Evolutionary conservation across 2,113 vertebrate species (phyloP), one percentile per base, ranked within the genome.

Genomic region (Potamarius usumacintae): DNA sequence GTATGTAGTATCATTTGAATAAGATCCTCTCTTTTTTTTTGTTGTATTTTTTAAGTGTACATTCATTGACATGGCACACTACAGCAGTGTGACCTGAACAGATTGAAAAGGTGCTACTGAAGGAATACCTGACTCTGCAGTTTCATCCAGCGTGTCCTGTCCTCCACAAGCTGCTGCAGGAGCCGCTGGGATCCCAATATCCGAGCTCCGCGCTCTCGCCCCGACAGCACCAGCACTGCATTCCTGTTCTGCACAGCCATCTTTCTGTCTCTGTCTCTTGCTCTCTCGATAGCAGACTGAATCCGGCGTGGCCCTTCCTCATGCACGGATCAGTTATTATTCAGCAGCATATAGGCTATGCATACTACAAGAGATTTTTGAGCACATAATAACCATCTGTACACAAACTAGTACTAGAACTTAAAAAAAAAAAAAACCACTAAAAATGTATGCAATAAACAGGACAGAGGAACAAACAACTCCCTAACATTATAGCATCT

Each of bases 61-160:
- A 2, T 34, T 25, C n/a, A 42, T 0, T 34, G 65, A 48, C 9
- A 58, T 3, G 2, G 20, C 5, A 81, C 4, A 55, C n/a, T 22
- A 30, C 4, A 0, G 12, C 42, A 86, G 52, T n/a, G 25, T 52
- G 48, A 57, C 11, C 7, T 27, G 8, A 14, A 85, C n/a, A 74
- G 69, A 34, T 10, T 52, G 42, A 69, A 69, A 69, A 30, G 22
- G 25, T 17, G 7, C 69, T 18, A 30, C 20, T 57, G 71, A 78
- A 11, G 50, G 22, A 69, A 34, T 94, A 98, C 98, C 97, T 99
- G 98, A 94, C 98, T 99, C 90, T 99, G 97, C 97, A 98, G 99
- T 91, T 99, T 99, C 98, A 99, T 99, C 96, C 96, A 98, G 81
- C 98, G 97, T 4, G 98, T 97, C 91, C 99, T 99, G 94, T 99